Percentiles rank a stretch among this genome's conserved stretches.
Conservation (phyloP, 2,888 invertebrate species). For the Sphinx pinastri region DNA sequence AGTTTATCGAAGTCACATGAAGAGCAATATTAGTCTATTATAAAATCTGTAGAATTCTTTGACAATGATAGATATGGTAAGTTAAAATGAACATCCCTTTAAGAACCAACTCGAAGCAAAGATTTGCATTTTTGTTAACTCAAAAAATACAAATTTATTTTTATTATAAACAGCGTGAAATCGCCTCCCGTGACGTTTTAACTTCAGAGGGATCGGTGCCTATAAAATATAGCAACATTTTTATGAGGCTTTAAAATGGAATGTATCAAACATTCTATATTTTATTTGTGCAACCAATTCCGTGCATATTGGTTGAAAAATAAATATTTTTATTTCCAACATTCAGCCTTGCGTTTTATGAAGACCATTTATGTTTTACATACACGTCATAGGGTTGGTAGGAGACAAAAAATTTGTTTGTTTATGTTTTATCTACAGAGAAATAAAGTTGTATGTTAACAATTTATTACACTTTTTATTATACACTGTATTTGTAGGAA, state of each 20-base stretch:
- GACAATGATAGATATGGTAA: too few species aligned
- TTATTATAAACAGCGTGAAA: background rate
- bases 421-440: background rate
- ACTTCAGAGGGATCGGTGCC: background rate
- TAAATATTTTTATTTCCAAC: slow-evolving; percentile 11
- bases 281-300: slow-evolving; percentile 23
- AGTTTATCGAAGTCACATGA: background rate
- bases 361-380: slow-evolving; percentile 15
- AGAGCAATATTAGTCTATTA: too few species aligned
- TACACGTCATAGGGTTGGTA: background rate
- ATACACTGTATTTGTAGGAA: too few species aligned
- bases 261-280: slow-evolving; percentile 38
- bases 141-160: background rate
- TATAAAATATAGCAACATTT: slow-evolving; percentile 32
- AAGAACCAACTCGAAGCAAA: too few species aligned
- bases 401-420: background rate
- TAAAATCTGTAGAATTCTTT: too few species aligned
- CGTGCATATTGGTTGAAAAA: slow-evolving; percentile 22
- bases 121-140: background rate
- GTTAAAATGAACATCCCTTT: too few species aligned
- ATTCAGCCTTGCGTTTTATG: slow-evolving; percentile 20
- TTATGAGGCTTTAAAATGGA: slow-evolving; percentile 62
- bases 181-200: background rate
- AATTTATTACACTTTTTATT: background rate
- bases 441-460: background rate